Conservation (phyloP, 2,113 vertebrate species). For the Collichthys lucidus region DNA sequence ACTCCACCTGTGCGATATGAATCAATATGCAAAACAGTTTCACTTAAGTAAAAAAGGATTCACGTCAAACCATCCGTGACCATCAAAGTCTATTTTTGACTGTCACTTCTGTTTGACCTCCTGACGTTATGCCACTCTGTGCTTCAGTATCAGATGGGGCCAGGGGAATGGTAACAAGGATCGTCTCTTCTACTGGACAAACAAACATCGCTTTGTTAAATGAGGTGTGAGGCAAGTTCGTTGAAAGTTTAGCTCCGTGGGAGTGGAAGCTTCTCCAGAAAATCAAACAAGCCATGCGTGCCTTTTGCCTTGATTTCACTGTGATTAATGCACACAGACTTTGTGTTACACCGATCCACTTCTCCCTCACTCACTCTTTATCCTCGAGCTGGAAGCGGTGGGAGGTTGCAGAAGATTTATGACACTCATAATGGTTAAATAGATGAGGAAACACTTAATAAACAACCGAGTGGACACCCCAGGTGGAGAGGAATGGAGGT, state of each 20-base stretch:
- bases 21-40: constrained; percentile 19
- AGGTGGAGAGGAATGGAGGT: constrained; percentile 15
- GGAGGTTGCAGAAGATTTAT: constrained; percentile 3
- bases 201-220: constrained; percentile 14
- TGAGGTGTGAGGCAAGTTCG: background rate
- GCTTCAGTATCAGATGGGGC: background rate
- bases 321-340: constrained; percentile 25
- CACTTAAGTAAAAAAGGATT: background rate
- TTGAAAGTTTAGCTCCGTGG: background rate
- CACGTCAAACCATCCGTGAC: background rate
- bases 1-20: background rate
- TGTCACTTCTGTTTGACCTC: constrained; percentile 1
- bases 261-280: constrained; percentile 2
- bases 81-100: background rate
- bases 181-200: background rate
- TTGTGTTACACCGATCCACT: background rate
- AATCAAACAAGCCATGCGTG: constrained; percentile 44
- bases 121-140: background rate
- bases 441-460: constrained; percentile 57
- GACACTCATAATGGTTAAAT: background rate
- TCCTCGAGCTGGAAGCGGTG: background rate
- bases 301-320: background rate
- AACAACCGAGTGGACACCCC: constrained; percentile 34
- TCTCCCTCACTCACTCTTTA: background rate
- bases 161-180: background rate